Evolutionary conservation across 2,888 invertebrate genomes (phyloP), one percentile per base, ranked within the genome.

Genomic region (Lagria hirta): DNA sequence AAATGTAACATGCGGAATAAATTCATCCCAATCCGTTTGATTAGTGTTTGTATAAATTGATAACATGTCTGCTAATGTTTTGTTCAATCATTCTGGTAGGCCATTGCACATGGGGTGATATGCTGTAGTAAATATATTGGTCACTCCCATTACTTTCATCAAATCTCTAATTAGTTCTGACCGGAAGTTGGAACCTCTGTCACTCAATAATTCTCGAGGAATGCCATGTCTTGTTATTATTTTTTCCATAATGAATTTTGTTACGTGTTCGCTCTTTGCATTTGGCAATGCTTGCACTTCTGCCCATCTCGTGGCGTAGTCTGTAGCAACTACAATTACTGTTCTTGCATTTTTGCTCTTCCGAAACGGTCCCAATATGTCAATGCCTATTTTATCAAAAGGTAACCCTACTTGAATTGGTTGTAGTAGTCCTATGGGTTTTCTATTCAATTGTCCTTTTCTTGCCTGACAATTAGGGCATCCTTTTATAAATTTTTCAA

Each of bases 241-340:
- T 1, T 12, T 20, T 12, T 55, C 49, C 1, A 55, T n/a, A 2
- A 55, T 21, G 15, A 53, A 51, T 12, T 45, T 29, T 4, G 45
- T 46, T 2, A 58, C 55, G 7, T 35, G 41, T 2, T 28, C 42
- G 1, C 53, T 45, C 35, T 52, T 52, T 3, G 48, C 55, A 7
- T 29, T 40, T 7, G 47, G 17, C 14, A 60, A 11, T 8, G 54
- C 54, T 16, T 16, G 28, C 3, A 51, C 48, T 40, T 55, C 55
- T 3, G 48, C 38, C 38, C 46, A 61, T n/a, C 55, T 26, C 2
- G 60, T 56, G 1, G 54, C 52, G 26, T 58, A 60, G 12, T 57
- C 57, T 2, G 55, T 57, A 0, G 56, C 55, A 1, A 60, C 59
- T 7, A 58, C 23, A 21, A 60, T 52, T 12, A 43, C 42, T 0